These are phyloP conservation scores for Mayetiola destructor DNA, from an alignment of 2,888 invertebrate species.

Conservation along the genomic window DNA sequence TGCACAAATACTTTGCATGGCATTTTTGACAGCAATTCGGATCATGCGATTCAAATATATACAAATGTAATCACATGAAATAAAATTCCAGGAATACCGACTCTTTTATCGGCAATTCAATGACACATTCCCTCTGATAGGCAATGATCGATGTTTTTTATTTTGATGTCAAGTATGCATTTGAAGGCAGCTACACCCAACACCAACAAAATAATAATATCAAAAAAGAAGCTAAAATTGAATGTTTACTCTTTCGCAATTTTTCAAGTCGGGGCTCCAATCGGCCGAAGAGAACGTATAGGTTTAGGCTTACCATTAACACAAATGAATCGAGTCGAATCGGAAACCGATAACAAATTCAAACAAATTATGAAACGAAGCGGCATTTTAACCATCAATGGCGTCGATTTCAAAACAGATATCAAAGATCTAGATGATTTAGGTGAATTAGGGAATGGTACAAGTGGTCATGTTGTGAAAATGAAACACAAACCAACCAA, in stretches of 20 bases:
- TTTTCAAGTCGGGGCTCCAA: constrained; percentile 34
- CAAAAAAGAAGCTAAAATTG: neutral
- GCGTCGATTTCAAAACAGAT: constrained; percentile 60
- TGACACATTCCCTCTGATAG: too few species aligned
- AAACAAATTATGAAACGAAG: constrained; percentile 88
- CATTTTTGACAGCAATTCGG: too few species aligned
- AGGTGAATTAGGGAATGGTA: constrained; percentile 84
- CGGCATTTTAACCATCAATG: constrained; percentile 74
- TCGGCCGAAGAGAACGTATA: constrained; percentile 38
- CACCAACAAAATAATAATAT: too few species aligned
- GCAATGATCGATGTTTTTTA: too few species aligned
- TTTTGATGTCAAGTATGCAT: too few species aligned
- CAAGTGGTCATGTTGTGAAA: constrained; percentile 95
- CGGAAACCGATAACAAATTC: constrained; percentile 68
- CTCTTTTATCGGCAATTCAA: too few species aligned
- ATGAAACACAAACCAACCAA: constrained; percentile 81
- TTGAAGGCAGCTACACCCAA: too few species aligned
- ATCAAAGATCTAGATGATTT: constrained; percentile 72
- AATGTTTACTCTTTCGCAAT: neutral
- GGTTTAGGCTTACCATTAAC: constrained; percentile 47
- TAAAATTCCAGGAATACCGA: too few species aligned
- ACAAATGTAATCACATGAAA: too few species aligned
- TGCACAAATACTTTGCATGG: too few species aligned
- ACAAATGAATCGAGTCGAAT: constrained; percentile 39
- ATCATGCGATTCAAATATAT: too few species aligned